A percentile compares a stretch with the other conserved stretches of the same genome.
Evolutionary conservation across 2,797 vertebrate genomes (phyloP).

Genomic region (Sardinella longiceps): DNA sequence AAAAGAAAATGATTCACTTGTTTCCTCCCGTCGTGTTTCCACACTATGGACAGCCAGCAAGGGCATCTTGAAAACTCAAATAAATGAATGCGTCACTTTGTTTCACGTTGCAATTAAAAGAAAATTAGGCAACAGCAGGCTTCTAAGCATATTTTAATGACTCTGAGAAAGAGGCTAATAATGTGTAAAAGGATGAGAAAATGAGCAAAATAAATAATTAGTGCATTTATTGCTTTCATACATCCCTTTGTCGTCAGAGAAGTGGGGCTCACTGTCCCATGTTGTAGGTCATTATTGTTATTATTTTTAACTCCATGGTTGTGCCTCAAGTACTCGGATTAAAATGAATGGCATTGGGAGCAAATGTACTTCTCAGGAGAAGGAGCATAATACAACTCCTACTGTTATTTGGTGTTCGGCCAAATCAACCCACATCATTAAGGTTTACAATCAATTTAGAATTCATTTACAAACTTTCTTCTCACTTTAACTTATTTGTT

Average conservation of each 20-base stretch:
- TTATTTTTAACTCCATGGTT: neutral
- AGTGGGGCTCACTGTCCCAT: neutral
- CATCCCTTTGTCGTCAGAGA: neutral
- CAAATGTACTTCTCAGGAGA: neutral
- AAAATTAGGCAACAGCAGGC: conserved; percentile 55
- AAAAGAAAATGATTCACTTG: neutral
- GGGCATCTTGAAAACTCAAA: conserved; percentile 38
- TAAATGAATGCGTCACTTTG: conserved; percentile 43
- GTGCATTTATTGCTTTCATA: conserved; percentile 33
- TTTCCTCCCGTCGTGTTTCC: neutral
- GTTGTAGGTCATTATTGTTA: neutral
- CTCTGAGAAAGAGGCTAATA: conserved; percentile 51
- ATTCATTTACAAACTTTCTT: too few relatives aligned
- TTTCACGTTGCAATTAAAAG: conserved; percentile 56
- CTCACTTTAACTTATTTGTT: too few relatives aligned
- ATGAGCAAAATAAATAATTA: conserved; percentile 42
- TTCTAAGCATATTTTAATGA: conserved; percentile 54
- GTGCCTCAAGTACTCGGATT: neutral
- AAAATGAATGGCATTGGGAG: neutral
- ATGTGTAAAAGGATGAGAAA: conserved; percentile 45
- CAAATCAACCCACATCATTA: neutral
- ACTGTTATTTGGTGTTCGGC: neutral
- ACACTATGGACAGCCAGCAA: conserved; percentile 25
- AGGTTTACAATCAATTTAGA: neutral
- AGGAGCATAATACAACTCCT: neutral